Evolutionary conservation across 1,140 invertebrate species (phyloP).

Genomic region (Metaphire vulgaris): DNA sequence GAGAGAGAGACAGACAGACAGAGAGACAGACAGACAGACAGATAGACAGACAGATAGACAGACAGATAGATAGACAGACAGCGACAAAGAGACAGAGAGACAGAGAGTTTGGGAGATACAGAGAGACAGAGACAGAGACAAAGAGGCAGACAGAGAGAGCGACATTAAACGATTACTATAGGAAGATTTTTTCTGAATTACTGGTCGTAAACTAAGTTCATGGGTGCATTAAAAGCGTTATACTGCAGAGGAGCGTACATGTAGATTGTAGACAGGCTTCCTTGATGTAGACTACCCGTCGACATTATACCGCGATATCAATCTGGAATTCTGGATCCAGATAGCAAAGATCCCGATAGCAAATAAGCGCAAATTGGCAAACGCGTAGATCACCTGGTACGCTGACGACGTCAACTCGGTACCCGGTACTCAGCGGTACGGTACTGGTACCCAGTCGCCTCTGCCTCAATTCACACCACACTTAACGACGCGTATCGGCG

Average conservation of each 20-base stretch:
- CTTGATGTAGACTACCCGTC: background rate
- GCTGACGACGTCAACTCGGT: too few species aligned
- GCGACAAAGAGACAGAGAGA: background rate
- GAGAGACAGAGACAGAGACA: constrained; percentile 7
- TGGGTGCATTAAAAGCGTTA: too few species aligned
- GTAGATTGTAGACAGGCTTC: background rate
- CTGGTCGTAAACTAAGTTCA: too few species aligned
- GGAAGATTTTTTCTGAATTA: too few species aligned
- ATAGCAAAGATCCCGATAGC: background rate
- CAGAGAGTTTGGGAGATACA: constrained; percentile 4
- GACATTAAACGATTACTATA: background rate
- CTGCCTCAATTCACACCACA: too few species aligned
- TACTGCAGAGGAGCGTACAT: background rate
- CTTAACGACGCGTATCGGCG: too few species aligned
- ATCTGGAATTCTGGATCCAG: background rate
- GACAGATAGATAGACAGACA: background rate
- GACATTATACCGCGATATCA: background rate
- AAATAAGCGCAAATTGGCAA: background rate
- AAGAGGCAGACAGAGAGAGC: constrained; percentile 25
- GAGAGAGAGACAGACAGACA: background rate
- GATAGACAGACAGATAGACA: constrained; percentile 7
- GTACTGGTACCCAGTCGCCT: too few species aligned
- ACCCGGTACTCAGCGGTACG: too few species aligned
- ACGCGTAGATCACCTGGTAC: too few species aligned
- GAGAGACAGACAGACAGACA: constrained; percentile 1